These are phyloP conservation scores for Chaetodon auriga DNA, from an alignment of 2,113 vertebrate species.

Conservation along the genomic window DNA sequence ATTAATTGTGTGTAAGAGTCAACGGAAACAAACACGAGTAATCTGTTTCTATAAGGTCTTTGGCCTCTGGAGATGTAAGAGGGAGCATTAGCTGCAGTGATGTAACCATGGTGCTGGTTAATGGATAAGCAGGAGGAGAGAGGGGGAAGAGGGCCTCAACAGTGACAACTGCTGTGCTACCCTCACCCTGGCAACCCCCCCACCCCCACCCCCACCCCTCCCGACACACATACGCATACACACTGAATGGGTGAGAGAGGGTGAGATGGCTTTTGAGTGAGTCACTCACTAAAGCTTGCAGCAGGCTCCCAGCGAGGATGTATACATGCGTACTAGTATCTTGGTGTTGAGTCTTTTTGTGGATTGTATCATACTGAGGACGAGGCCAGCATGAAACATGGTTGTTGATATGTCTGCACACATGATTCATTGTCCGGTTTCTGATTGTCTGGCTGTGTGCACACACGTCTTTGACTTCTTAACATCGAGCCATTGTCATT, in stretches of 20 bases:
- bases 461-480: not conserved
- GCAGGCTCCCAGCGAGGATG: not conserved
- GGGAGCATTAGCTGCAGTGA: slow-evolving; percentile 32
- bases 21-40: slow-evolving; percentile 18
- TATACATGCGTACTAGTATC: not conserved
- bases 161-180: slow-evolving; percentile 36
- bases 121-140: slow-evolving; percentile 50
- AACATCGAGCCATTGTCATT: not conserved
- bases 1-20: not conserved
- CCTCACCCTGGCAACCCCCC: slow-evolving; percentile 57
- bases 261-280: slow-evolving; percentile 7
- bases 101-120: slow-evolving; percentile 63
- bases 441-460: not conserved
- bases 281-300: not conserved
- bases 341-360: not conserved
- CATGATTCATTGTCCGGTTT: not conserved
- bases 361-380: not conserved
- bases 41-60: slow-evolving; percentile 32
- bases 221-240: slow-evolving; percentile 4
- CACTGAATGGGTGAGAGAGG: slow-evolving; percentile 13
- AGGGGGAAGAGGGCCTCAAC: slow-evolving; percentile 20
- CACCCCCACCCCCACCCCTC: not conserved
- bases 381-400: not conserved
- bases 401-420: not conserved
- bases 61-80: slow-evolving; percentile 27